Percentiles rank a stretch among this genome's conserved stretches.
phyloP scores from a whole-genome alignment of 2,888 invertebrate genomes.

The Polietes domitor region DNA sequence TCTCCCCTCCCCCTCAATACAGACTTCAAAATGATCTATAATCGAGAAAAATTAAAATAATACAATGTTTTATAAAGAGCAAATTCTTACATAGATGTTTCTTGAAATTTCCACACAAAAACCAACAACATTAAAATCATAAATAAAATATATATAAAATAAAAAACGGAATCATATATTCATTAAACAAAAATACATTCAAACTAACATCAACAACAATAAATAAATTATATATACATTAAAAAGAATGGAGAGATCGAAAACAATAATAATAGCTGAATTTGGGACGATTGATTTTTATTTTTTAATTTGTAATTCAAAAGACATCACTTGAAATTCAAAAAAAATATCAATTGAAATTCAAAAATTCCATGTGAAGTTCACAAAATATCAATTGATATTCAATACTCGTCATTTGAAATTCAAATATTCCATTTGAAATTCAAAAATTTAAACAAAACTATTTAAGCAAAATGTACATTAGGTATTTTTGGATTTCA shows the following conservation, averaged over 20 bases:
- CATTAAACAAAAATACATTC: conserved; percentile 61
- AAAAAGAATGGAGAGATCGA: background rate
- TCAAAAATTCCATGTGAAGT: too few species aligned
- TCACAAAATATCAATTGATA: too few species aligned
- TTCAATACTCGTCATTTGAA: too few species aligned
- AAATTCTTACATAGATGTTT: conserved; percentile 59
- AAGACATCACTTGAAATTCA: too few species aligned
- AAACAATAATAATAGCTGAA: too few species aligned
- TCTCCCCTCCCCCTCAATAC: background rate
- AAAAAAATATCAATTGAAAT: too few species aligned
- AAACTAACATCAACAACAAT: conserved; percentile 46
- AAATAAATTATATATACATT: conserved; percentile 48
- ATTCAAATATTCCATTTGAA: too few species aligned
- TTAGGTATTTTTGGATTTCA: too few species aligned
- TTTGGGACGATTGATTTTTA: too few species aligned
- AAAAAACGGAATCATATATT: conserved; percentile 58
- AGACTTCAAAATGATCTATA: conserved; percentile 31
- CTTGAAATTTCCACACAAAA: conserved; percentile 55
- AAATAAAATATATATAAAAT: conserved; percentile 38
- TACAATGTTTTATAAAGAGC: conserved; percentile 60
- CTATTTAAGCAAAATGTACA: too few species aligned
- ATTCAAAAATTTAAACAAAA: too few species aligned
- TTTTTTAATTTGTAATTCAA: too few species aligned
- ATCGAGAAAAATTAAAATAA: conserved; percentile 39
- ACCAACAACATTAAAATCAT: conserved; percentile 30